These are phyloP conservation scores for Acrocephalus arundinaceus DNA, from an alignment of 2,113 vertebrate genomes.

Conservation along the genomic window DNA sequence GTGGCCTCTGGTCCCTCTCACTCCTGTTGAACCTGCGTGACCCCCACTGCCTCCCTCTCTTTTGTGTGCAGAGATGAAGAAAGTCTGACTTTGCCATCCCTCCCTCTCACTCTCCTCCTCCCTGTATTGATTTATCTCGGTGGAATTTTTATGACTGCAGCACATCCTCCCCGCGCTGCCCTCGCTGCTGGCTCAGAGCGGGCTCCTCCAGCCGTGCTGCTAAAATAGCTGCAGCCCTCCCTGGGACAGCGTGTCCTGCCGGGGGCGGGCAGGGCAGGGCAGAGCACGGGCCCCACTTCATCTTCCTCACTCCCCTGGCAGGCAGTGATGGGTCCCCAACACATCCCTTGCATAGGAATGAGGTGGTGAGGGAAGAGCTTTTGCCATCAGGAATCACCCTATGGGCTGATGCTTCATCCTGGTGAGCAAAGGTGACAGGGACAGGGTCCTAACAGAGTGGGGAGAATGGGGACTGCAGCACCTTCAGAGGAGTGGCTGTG, in stretches of 20 bases:
- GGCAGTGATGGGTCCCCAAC: background rate
- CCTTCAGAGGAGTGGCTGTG: background rate
- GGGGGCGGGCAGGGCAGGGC: background rate
- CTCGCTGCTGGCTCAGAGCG: background rate
- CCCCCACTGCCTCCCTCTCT: background rate
- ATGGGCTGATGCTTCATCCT: background rate
- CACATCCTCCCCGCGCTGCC: background rate
- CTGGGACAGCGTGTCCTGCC: background rate
- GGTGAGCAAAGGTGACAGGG: background rate
- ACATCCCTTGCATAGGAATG: background rate
- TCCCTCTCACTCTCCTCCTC: background rate
- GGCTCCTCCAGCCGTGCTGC: background rate
- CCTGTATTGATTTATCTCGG: slow-evolving; percentile 6
- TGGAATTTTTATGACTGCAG: slow-evolving; percentile 55
- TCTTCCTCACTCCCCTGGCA: background rate
- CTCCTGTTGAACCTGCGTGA: background rate
- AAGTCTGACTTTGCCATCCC: background rate
- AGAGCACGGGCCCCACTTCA: background rate
- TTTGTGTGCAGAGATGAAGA: background rate
- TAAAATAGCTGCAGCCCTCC: background rate
- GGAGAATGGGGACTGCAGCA: background rate
- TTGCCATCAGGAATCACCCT: background rate
- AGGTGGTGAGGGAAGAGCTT: background rate
- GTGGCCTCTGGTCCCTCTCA: background rate
- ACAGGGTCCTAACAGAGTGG: background rate